Conservation (phyloP, 2,113 vertebrate genomes). For the Hippocampus comes region DNA sequence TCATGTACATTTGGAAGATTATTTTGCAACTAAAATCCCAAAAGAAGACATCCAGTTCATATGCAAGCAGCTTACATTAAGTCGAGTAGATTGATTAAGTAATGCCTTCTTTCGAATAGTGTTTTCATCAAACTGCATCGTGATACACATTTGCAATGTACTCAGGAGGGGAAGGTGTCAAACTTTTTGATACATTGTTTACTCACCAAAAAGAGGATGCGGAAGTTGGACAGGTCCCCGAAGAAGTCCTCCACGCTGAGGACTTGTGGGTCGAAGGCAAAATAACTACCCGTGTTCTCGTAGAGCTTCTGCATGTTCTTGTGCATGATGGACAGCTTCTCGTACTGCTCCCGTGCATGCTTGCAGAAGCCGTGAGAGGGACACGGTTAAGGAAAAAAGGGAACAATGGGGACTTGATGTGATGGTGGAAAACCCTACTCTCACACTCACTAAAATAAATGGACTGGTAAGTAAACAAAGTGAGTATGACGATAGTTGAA, state of each 20-base stretch:
- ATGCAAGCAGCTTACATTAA: neutral
- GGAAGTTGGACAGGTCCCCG: slow-evolving; percentile 87
- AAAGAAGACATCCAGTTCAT: neutral
- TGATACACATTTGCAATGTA: neutral
- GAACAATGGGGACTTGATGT: slow-evolving; percentile 5
- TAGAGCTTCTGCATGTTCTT: slow-evolving; percentile 96
- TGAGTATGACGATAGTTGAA: no score
- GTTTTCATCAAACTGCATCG: neutral
- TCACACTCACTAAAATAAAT: no score
- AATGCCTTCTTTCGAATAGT: neutral
- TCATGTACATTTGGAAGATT: neutral
- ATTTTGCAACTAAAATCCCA: neutral
- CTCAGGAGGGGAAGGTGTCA: no score
- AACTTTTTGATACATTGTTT: neutral
- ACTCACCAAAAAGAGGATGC: slow-evolving; percentile 91
- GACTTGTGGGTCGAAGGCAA: slow-evolving; percentile 85
- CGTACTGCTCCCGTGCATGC: slow-evolving; percentile 87
- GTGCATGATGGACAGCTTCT: slow-evolving; percentile 91
- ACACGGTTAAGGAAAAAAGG: slow-evolving; percentile 75
- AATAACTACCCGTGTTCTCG: slow-evolving; percentile 87
- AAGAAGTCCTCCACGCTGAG: slow-evolving; percentile 93
- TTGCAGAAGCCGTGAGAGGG: slow-evolving; percentile 84
- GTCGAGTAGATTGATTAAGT: neutral
- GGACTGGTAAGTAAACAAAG: no score
- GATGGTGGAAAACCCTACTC: no score